These are phyloP conservation scores for Laodelphax striatellus DNA, from an alignment of 1,140 invertebrate species.

Conservation along the genomic window DNA sequence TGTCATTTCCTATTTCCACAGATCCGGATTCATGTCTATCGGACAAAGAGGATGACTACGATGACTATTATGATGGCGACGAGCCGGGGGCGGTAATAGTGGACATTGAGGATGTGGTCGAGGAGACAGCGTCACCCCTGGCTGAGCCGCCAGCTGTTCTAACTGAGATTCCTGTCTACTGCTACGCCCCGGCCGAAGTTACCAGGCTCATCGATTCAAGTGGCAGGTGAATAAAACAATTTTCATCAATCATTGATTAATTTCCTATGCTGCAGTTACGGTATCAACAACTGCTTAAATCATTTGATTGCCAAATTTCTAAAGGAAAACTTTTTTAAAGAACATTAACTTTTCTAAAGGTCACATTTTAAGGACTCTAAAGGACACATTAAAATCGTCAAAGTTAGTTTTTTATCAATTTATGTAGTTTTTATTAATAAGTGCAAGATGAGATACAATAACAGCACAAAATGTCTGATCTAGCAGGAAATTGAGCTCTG, in stretches of 20 bases:
- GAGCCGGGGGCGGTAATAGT: slow-evolving; percentile 33
- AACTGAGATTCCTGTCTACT: slow-evolving; percentile 45
- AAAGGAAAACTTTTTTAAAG: too few relatives aligned
- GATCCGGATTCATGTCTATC: background rate
- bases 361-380: too few relatives aligned
- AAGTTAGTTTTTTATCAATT: too few relatives aligned
- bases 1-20: too few relatives aligned
- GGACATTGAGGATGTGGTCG: slow-evolving; percentile 38
- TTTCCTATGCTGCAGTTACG: background rate
- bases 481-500: background rate
- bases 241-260: background rate
- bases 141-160: slow-evolving; percentile 43
- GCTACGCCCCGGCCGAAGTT: slow-evolving; percentile 28
- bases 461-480: too few relatives aligned
- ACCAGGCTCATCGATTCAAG: slow-evolving; percentile 28
- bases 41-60: background rate
- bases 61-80: background rate
- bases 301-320: too few relatives aligned
- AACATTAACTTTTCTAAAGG: too few relatives aligned
- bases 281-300: too few relatives aligned
- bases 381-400: too few relatives aligned
- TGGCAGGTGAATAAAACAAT: slow-evolving; percentile 23
- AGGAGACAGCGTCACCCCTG: slow-evolving; percentile 41
- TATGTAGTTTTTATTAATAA: too few relatives aligned
- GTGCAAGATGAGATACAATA: too few relatives aligned